Base-by-base conservation (phyloP, 1,140 invertebrate genomes). In the Aphelenchoides avenae region DNA sequence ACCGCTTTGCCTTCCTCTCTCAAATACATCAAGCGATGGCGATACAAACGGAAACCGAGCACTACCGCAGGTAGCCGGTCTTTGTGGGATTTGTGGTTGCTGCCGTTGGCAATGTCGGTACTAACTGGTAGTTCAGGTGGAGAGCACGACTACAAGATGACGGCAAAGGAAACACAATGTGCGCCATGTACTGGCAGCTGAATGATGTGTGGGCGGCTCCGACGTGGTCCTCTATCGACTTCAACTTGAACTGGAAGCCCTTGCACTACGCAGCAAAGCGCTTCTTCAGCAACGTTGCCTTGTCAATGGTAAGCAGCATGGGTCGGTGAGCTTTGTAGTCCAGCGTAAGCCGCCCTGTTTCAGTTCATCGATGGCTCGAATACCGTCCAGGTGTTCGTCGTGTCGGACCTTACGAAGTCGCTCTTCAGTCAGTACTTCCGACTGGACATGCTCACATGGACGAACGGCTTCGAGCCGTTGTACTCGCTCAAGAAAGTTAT, bases 161-260 rank as follows among this genome's bases (percentile, higher is more conserved):
- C 52, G 77, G 79, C 7, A 29, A 70, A 51, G 79, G 80, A 1
- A 64, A 80, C 26, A 84, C 82, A 0, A 96, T 94, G 89, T 94
- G 94, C 13, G 91, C 92, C 13, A 81, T 99, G 34, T 98, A 96
- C 80, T 99, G 95, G 95, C 94, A 98, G 77, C 78, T 98, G 1
- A 97, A 98, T 79, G 93, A 98, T 79, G 88, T 97, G 20, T 98
- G 94, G 93, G 87, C 88, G 75, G 52, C 89, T 87, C 90, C 93
- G 0, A 89, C 91, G 3, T 98, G 94, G 94, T 87, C 90, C 27
- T 85, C 89, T 13, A 88, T 95, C 61, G 88, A 75, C 47, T 75
- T 70, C 36, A 57, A 76, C 50, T 58, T 67, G 1, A 42, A 49
- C 18, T 75, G 73, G 73, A 75, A 75, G 54, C 31, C 59, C 15